Percentiles rank a stretch among this genome's conserved stretches.
phyloP scores from a whole-genome alignment of 2,888 invertebrate species.

The Temnothorax rugatulus region DNA sequence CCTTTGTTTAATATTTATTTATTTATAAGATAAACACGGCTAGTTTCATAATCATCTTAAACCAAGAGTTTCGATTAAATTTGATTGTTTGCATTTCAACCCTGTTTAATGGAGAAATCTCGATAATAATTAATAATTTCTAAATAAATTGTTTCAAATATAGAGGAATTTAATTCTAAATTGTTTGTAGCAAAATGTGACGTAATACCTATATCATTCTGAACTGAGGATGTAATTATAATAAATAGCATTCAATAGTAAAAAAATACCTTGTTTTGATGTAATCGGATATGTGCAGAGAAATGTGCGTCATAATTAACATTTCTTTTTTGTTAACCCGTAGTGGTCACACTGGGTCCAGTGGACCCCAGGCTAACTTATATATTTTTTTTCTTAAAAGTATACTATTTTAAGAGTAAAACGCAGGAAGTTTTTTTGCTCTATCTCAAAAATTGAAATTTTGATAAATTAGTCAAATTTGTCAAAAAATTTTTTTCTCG shows the following conservation, averaged over 20 bases:
- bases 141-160: not conserved
- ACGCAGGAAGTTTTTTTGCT: no score
- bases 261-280: slow-evolving; percentile 6
- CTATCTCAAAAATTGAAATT: no score
- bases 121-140: not conserved
- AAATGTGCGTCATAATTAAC: not conserved
- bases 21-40: not conserved
- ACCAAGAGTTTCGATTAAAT: slow-evolving; percentile 4
- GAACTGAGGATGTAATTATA: not conserved
- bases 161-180: not conserved
- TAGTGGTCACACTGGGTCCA: no score
- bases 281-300: not conserved
- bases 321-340: not conserved
- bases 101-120: not conserved
- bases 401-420: no score
- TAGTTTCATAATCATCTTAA: not conserved
- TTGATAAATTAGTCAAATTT: no score
- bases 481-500: no score
- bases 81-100: not conserved
- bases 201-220: not conserved
- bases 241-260: not conserved
- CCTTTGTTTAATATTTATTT: slow-evolving; percentile 25
- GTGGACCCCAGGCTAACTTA: no score
- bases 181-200: not conserved
- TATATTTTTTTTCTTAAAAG: no score